A percentile compares a stretch with the other conserved stretches of the same genome.
Conservation (phyloP, 2,888 invertebrate species). For the Gymnoscelis rufifasciata region DNA sequence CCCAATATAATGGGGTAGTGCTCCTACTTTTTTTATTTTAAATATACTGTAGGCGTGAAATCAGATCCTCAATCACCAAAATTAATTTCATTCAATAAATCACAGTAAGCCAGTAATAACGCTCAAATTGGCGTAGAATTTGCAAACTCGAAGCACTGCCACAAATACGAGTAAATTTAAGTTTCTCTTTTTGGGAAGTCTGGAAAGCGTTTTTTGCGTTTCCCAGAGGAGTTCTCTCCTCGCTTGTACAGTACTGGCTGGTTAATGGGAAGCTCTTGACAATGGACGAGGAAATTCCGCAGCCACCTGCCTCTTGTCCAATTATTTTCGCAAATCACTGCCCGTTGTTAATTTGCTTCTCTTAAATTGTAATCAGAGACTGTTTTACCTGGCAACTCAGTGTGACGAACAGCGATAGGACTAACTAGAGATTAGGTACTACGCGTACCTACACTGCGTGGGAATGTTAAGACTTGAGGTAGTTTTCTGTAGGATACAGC, state of each 20-base stretch:
- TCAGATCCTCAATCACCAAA: too few relatives aligned
- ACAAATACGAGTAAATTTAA: background rate
- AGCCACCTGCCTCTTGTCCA: slow-evolving; percentile 49
- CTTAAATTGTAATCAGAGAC: background rate
- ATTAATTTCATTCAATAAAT: too few relatives aligned
- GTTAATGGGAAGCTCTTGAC: slow-evolving; percentile 55
- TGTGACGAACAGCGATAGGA: background rate
- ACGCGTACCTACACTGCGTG: too few relatives aligned
- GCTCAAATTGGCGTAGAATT: too few relatives aligned
- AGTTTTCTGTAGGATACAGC: too few relatives aligned
- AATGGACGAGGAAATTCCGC: slow-evolving; percentile 64
- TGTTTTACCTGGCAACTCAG: background rate
- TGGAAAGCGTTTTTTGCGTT: slow-evolving; percentile 7
- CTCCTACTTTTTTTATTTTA: too few relatives aligned
- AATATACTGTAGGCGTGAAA: too few relatives aligned
- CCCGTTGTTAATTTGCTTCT: slow-evolving; percentile 26
- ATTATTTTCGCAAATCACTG: slow-evolving; percentile 57
- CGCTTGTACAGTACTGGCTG: slow-evolving; percentile 31
- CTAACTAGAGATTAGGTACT: too few relatives aligned
- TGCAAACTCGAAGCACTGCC: background rate
- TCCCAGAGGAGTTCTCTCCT: slow-evolving; percentile 16
- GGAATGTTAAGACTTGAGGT: too few relatives aligned
- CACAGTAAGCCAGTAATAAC: too few relatives aligned
- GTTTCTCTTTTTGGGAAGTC: background rate
- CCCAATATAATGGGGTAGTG: too few relatives aligned